Evolutionary conservation across 2,888 invertebrate genomes (phyloP), one percentile per base, ranked within the genome.

Genomic region (Cremastinae sp.): DNA sequence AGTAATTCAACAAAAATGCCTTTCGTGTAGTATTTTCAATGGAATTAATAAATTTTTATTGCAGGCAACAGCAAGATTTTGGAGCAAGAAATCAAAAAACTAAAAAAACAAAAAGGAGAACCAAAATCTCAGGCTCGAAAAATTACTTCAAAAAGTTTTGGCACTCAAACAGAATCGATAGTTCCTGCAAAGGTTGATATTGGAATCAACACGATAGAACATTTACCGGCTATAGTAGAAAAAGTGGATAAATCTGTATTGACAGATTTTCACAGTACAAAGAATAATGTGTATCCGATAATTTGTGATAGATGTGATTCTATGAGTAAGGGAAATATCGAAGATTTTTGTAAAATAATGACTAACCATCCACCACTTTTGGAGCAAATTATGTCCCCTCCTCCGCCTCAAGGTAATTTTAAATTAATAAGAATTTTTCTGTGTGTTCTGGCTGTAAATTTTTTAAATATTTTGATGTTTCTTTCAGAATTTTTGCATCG

Each of bases 331-430:
- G 79, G 84, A 8, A 81, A 83, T 0, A 7, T 83, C 16, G 80
- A 86, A 2, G 81, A 83, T 74, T 87, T 88, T 56, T 84, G 80
- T 4, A 72, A 80, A 28, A 65, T 82, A 1, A 86, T 88, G 86
- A 69, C 74, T 0, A 8, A 66, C 0, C 77, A 78, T 53, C 85
- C 86, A 12, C 74, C 80, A 10, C 59, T 82, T 14, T 59, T 87
- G 18, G 45, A 64, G 0, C 78, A 83, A 58, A 66, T 74, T 43
- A 14, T 78, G 47, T 68, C 80, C 12, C 80, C 84, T 8, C 62
- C 79, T 14, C 72, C 35, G 22, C 59, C 56, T 55, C 68, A 66
- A 35, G 69, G 81, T 82, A 64, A 79, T 56, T 39, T 51, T 1
- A 49, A 9, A 12, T 14, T 14, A 12, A 4, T 2, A 41, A 41